A percentile compares a stretch with the other conserved stretches of the same genome.
Conservation (phyloP, 2,797 vertebrate genomes). For the Xiphophorus birchmanni region DNA sequence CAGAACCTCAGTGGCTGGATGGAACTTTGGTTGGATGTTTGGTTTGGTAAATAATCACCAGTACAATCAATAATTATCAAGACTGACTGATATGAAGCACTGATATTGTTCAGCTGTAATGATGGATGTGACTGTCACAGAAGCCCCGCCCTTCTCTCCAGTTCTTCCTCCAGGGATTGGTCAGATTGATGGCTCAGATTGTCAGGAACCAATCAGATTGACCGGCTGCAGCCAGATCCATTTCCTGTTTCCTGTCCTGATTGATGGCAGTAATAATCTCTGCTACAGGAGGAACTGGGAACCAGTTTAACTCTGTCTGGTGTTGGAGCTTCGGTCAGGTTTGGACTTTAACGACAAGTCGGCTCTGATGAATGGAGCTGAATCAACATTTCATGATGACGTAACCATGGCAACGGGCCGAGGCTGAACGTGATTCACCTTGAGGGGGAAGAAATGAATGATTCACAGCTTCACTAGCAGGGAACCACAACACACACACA, state of each 20-base stretch:
- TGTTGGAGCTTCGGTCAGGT: too few relatives aligned
- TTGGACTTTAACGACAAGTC: background rate
- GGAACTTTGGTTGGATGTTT: too few relatives aligned
- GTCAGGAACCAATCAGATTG: background rate
- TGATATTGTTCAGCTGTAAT: too few relatives aligned
- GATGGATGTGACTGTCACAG: too few relatives aligned
- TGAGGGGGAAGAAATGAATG: background rate
- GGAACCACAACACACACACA: background rate
- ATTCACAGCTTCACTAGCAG: background rate
- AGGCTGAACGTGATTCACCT: background rate
- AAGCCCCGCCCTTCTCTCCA: background rate
- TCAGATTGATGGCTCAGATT: background rate
- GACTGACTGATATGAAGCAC: too few relatives aligned
- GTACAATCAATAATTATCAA: too few relatives aligned
- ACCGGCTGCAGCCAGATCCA: background rate
- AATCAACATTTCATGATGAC: background rate
- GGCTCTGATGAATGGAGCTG: background rate
- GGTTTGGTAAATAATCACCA: too few relatives aligned
- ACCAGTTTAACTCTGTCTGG: background rate
- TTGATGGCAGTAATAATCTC: constrained; percentile 8
- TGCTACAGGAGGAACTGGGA: background rate
- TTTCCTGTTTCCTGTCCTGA: constrained; percentile 23
- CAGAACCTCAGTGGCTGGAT: too few relatives aligned
- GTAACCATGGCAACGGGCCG: background rate
- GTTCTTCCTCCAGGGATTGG: background rate